Evolutionary conservation across 2,797 vertebrate species (phyloP).

Genomic region (Emys orbicularis): DNA sequence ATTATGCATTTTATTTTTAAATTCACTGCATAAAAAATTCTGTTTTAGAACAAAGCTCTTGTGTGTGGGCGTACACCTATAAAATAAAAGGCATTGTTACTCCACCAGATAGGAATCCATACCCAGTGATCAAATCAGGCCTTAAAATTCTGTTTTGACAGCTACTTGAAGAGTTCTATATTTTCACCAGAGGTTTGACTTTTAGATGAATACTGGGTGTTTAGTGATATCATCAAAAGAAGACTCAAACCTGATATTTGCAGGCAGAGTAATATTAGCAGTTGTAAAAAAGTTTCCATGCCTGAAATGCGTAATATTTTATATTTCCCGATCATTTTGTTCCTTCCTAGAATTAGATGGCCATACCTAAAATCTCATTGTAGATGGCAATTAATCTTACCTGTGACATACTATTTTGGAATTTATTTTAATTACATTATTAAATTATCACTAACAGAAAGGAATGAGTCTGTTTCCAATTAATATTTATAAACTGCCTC

Average conservation of each 20-base stretch:
- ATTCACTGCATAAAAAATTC: constrained; percentile 66
- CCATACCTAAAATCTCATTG: neutral
- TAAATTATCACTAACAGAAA: neutral
- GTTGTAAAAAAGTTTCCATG: constrained; percentile 3
- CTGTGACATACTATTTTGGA: neutral
- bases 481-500: neutral
- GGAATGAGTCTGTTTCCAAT: constrained; percentile 15
- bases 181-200: constrained; percentile 68
- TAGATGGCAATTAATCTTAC: neutral
- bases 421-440: constrained; percentile 59
- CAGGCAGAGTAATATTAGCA: neutral
- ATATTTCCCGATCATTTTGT: neutral
- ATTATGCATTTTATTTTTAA: constrained; percentile 53
- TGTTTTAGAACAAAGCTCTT: constrained; percentile 77
- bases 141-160: constrained; percentile 82
- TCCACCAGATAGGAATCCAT: constrained; percentile 58
- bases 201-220: constrained; percentile 58
- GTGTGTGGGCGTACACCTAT: constrained; percentile 73
- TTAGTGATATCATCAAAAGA: constrained; percentile 58
- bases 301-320: neutral
- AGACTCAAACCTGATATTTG: constrained; percentile 70
- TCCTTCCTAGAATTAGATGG: neutral
- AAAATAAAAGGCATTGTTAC: constrained; percentile 80
- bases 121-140: constrained; percentile 70
- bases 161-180: constrained; percentile 47